Percentiles rank a stretch among this genome's conserved stretches.
Conservation (phyloP, 2,888 invertebrate species). For the Autographa pulchrina region DNA sequence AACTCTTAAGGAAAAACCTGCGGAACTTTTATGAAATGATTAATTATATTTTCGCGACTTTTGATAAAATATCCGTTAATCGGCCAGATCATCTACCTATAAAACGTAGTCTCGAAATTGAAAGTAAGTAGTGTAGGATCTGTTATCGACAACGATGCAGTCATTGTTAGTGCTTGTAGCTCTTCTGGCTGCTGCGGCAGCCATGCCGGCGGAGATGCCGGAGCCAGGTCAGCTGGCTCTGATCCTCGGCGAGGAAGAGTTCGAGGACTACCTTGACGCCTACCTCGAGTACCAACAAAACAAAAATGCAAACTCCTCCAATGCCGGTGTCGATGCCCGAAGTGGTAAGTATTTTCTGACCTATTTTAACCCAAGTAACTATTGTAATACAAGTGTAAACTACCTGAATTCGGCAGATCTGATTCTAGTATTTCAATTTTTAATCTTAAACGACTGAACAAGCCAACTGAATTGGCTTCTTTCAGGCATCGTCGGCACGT, state of each 20-base stretch:
- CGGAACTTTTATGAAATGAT: constrained; percentile 20
- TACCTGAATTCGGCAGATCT: too few species aligned
- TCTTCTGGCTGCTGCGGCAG: constrained; percentile 61
- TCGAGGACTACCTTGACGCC: constrained; percentile 83
- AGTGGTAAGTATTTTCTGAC: constrained; percentile 67
- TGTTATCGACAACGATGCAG: constrained; percentile 39
- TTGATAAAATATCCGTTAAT: constrained; percentile 29
- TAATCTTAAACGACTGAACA: background rate
- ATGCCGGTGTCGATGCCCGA: constrained; percentile 46
- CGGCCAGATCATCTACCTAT: constrained; percentile 29
- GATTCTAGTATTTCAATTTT: background rate
- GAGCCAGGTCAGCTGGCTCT: constrained; percentile 79
- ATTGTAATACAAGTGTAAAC: too few species aligned
- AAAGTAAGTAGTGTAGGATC: constrained; percentile 32
- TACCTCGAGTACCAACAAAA: constrained; percentile 78
- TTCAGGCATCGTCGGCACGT: too few species aligned
- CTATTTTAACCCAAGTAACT: background rate
- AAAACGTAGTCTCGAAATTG: constrained; percentile 30
- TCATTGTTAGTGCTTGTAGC: constrained; percentile 61
- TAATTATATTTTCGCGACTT: background rate
- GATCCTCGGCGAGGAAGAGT: constrained; percentile 81
- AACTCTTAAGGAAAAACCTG: constrained; percentile 5
- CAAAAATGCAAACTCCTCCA: constrained; percentile 67
- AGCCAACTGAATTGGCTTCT: background rate
- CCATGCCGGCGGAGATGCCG: constrained; percentile 67